These are phyloP conservation scores for Leuctra nigra DNA, from an alignment of 2,888 invertebrate genomes.

Conservation along the genomic window DNA sequence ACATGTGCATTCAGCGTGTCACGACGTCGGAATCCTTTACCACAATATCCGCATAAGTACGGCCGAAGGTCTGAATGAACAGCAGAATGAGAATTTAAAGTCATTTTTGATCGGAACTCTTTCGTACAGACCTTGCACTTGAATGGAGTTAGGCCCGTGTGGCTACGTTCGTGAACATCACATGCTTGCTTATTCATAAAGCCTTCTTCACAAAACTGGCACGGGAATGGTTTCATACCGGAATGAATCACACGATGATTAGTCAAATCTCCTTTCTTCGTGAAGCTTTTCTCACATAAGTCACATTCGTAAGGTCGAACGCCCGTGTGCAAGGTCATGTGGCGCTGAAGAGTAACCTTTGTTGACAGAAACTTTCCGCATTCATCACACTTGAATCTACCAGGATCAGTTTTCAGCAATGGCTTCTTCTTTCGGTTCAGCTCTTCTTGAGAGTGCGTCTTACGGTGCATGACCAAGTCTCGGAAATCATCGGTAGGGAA, in stretches of 20 bases:
- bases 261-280: slow-evolving; percentile 21
- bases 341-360: slow-evolving; percentile 25
- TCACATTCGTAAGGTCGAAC: slow-evolving; percentile 24
- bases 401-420: neutral
- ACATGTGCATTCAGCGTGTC: slow-evolving; percentile 28
- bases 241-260: slow-evolving; percentile 38
- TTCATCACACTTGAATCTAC: slow-evolving; percentile 22
- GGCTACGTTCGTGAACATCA: slow-evolving; percentile 35
- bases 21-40: slow-evolving; percentile 26
- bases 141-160: slow-evolving; percentile 31
- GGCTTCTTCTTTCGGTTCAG: neutral
- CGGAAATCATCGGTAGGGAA: slow-evolving; percentile 18
- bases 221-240: slow-evolving; percentile 38
- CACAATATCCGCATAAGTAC: slow-evolving; percentile 25
- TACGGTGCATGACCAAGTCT: slow-evolving; percentile 17
- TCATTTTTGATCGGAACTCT: slow-evolving; percentile 28
- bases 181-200: slow-evolving; percentile 36
- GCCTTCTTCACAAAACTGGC: slow-evolving; percentile 37
- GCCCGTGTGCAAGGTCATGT: slow-evolving; percentile 26
- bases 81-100: slow-evolving; percentile 23
- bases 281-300: slow-evolving; percentile 23
- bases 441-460: slow-evolving; percentile 4
- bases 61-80: slow-evolving; percentile 28
- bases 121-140: slow-evolving; percentile 28
- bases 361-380: slow-evolving; percentile 27